Evolutionary conservation across 2,888 invertebrate species (phyloP).

Genomic region (Ypsolopha sequella): DNA sequence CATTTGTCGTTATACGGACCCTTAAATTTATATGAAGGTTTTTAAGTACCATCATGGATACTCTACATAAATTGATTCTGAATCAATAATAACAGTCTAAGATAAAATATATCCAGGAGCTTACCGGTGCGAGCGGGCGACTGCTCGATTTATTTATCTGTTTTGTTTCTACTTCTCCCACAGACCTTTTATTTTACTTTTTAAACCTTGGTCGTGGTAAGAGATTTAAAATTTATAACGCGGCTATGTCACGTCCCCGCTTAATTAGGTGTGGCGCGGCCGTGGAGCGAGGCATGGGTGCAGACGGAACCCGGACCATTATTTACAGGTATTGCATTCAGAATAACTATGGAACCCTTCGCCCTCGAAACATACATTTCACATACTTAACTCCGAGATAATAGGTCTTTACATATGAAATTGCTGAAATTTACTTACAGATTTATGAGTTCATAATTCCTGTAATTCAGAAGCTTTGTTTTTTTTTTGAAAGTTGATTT

Average conservation of each 20-base stretch:
- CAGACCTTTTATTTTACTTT: slow-evolving; percentile 29
- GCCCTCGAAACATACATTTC: slow-evolving; percentile 38
- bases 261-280: slow-evolving; percentile 53
- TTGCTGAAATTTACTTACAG: too few relatives aligned
- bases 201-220: slow-evolving; percentile 29
- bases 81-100: too few relatives aligned
- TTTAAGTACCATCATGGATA: too few relatives aligned
- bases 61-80: too few relatives aligned
- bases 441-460: too few relatives aligned
- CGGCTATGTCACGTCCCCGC: slow-evolving; percentile 52
- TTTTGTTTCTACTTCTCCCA: slow-evolving; percentile 17
- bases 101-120: too few relatives aligned
- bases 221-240: slow-evolving; percentile 59
- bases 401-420: too few relatives aligned
- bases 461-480: too few relatives aligned
- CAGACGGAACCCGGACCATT: slow-evolving; percentile 29
- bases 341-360: slow-evolving; percentile 36
- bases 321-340: slow-evolving; percentile 25
- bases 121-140: too few relatives aligned
- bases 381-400: slow-evolving; percentile 41
- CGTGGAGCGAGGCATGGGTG: slow-evolving; percentile 26
- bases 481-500: too few relatives aligned
- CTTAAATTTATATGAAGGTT: too few relatives aligned
- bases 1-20: too few relatives aligned
- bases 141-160: slow-evolving; percentile 13